Base-by-base conservation (phyloP, 2,113 vertebrate species). In the Gila orcuttii region DNA sequence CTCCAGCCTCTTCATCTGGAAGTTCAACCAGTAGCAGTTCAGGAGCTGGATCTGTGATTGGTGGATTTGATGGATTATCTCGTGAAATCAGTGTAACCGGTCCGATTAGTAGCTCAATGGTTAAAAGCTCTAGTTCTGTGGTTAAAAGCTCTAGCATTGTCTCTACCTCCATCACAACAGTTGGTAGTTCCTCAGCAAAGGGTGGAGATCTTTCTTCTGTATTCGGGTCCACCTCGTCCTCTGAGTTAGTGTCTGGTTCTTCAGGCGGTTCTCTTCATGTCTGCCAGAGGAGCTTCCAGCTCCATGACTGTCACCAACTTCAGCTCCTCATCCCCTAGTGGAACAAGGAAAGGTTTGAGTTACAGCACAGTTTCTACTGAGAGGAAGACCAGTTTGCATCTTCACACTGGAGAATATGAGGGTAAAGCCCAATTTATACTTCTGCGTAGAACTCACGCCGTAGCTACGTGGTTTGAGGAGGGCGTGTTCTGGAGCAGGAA, bases 401-500 rank as follows among this genome's bases (percentile, higher is more conserved):
- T 79, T 80, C 55, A 77, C 21, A 68, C 79, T 36, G 83, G 74
- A 69, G 83, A 64, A 75, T 89, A 89, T 69, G 88, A 89, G 60
- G 88, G 88, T 89, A 33, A 74, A n/a, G n/a, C n/a, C n/a, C n/a
- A n/a, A n/a, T n/a, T n/a, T n/a, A n/a, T n/a, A n/a, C n/a, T n/a
- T n/a, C n/a, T n/a, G n/a, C n/a, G n/a, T n/a, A 64, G 3, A 13
- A n/a, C n/a, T 17, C 39, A 25, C 71, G 28, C n/a, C 15, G 0
- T 25, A 11, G n/a, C n/a, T n/a, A n/a, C n/a, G n/a, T n/a, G n/a
- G n/a, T n/a, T n/a, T n/a, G n/a, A n/a, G n/a, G n/a, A n/a, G n/a
- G n/a, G n/a, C n/a, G n/a, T n/a, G n/a, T n/a, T n/a, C n/a, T n/a
- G n/a, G n/a, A n/a, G n/a, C n/a, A n/a, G n/a, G n/a, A n/a, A n/a